Evolutionary conservation across 2,113 vertebrate species (phyloP).

Genomic region (Ornithorhynchus anatinus): DNA sequence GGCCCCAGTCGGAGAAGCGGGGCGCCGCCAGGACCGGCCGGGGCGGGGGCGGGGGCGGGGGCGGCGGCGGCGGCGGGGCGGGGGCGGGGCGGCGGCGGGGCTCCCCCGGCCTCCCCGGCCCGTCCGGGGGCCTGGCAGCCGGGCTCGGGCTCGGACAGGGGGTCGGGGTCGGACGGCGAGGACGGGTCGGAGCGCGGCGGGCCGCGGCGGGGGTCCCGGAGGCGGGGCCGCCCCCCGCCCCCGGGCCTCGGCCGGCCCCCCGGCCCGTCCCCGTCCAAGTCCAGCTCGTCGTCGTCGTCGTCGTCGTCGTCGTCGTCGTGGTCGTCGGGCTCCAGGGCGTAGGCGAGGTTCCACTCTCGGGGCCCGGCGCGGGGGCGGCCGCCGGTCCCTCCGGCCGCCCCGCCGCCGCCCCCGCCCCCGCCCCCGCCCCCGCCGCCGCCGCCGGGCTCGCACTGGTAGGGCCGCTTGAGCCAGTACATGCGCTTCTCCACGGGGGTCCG

Average conservation of each 20-base stretch:
- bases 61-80: neutral
- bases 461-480: slow-evolving; percentile 95
- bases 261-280: neutral
- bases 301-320: slow-evolving; percentile 53
- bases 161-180: slow-evolving; percentile 84
- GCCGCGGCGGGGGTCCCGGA: neutral
- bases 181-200: slow-evolving; percentile 80
- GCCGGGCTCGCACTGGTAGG: slow-evolving; percentile 82
- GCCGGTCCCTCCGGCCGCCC: slow-evolving; percentile 46
- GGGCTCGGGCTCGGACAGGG: slow-evolving; percentile 61
- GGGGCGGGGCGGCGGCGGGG: neutral
- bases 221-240: slow-evolving; percentile 14
- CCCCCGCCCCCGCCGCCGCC: too few relatives aligned
- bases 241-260: neutral
- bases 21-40: neutral
- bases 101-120: neutral
- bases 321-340: slow-evolving; percentile 68
- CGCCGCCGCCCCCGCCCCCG: too few relatives aligned
- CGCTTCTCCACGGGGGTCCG: slow-evolving; percentile 92
- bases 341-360: slow-evolving; percentile 83
- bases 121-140: slow-evolving; percentile 2
- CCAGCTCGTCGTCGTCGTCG: slow-evolving; percentile 6
- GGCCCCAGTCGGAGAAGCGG: neutral
- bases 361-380: slow-evolving; percentile 45
- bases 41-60: neutral